Percentiles rank a stretch among this genome's conserved stretches.
These are phyloP conservation scores for Pagetopsis macropterus DNA, from an alignment of 2,797 vertebrate genomes.

Conservation along the genomic window DNA sequence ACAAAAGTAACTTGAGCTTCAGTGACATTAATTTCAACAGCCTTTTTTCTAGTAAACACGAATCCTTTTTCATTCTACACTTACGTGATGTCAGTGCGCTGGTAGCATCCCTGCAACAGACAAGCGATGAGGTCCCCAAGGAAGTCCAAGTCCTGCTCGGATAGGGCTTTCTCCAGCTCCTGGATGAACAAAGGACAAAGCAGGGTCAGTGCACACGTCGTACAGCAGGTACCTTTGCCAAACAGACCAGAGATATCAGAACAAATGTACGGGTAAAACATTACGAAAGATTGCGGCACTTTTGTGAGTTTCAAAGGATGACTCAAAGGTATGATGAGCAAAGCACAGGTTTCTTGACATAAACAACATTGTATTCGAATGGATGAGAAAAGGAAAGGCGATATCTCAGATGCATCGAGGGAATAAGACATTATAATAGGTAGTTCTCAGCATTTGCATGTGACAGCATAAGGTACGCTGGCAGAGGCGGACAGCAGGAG, in stretches of 20 bases:
- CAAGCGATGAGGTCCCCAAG: constrained; percentile 93
- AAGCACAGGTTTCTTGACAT: neutral
- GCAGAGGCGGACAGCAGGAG: constrained; percentile 30
- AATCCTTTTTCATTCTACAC: constrained; percentile 55
- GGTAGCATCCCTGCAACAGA: constrained; percentile 97
- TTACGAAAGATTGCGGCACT: neutral
- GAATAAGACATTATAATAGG: neutral
- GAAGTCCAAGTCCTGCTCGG: constrained; percentile 92
- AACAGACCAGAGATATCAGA: neutral
- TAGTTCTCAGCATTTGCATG: neutral
- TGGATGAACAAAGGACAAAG: constrained; percentile 66
- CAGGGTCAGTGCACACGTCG: constrained; percentile 4
- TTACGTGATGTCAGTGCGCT: constrained; percentile 97
- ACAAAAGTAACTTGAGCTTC: neutral
- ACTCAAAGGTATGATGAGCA: neutral
- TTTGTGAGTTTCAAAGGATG: neutral
- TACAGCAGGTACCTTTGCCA: neutral
- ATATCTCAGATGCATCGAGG: neutral
- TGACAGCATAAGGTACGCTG: constrained; percentile 25
- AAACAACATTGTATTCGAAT: neutral
- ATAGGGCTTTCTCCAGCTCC: constrained; percentile 96
- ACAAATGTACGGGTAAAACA: neutral
- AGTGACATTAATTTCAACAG: neutral
- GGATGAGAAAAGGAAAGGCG: neutral
- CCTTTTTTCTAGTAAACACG: neutral